Evolutionary conservation across 2,888 invertebrate genomes (phyloP), one percentile per base, ranked within the genome.

Genomic region (Dichetophora obliterata): DNA sequence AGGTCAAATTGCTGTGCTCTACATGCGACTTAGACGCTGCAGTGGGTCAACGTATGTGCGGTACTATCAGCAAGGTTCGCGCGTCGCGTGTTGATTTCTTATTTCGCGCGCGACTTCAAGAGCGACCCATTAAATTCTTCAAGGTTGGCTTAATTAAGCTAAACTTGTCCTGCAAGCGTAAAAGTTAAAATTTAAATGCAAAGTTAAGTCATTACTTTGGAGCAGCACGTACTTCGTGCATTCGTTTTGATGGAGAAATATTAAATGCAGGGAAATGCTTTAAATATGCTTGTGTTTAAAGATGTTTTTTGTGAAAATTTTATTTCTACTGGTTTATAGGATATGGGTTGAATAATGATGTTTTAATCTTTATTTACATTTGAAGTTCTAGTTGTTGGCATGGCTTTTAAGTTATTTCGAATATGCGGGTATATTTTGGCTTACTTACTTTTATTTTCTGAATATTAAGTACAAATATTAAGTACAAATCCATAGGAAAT

Each of bases 1-100:
- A 82, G 82, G 82, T 82, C 82, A 81, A 81, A 22, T 50, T 19
- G 19, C 54, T 22, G 4, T 73, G 66, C 19, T 37, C 37, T 54
- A 71, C 71, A 71, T 71, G 57, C 71, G 43, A 71, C 71, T n/a
- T n/a, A 11, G n/a, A 37, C 27, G 34, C 31, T n/a, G 43, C 43
- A 54, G 63, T 70, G 37, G 70, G 70, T 70, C 57, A 72, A 19
- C 63, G 31, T 27, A 59, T 59, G 16, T 27, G 24, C 27, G 27
- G 14, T 24, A 34, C 43, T 70, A 43, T 43, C 14, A 14, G 43
- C 43, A 43, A 43, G n/a, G 54, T n/a, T 57, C 43, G 48, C 14
- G 16, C 61, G 54, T 66, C 31, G 74, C 74, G 74, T 66, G 54
- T 24, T 31, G 27, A n/a, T n/a, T n/a, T 31, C 63, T 16, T 22